Evolutionary conservation across 2,888 invertebrate genomes (phyloP).

Genomic region (Diaphora mendica): DNA sequence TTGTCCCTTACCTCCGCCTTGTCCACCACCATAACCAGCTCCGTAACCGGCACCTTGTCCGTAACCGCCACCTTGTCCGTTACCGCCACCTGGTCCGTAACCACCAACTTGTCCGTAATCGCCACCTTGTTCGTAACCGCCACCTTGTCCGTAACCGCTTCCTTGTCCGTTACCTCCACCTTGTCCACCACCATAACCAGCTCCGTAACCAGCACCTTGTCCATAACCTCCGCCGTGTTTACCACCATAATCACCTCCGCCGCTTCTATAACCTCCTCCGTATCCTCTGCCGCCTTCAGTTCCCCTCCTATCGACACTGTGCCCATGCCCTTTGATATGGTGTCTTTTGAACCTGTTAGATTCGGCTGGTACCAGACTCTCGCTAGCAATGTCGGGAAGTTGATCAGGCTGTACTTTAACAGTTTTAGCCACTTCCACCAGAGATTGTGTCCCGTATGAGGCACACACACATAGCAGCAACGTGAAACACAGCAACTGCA

Average conservation of each 20-base stretch:
- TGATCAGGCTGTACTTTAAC: background rate
- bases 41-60: background rate
- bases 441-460: background rate
- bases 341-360: background rate
- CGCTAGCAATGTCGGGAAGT: background rate
- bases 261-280: background rate
- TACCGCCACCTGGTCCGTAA: background rate
- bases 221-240: background rate
- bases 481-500: background rate
- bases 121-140: background rate
- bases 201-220: background rate
- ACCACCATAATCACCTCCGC: no score
- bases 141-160: background rate
- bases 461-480: background rate
- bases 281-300: no score
- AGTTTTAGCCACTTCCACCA: background rate
- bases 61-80: background rate
- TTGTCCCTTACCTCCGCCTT: background rate
- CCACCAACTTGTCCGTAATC: background rate
- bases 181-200: background rate
- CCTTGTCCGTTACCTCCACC: background rate
- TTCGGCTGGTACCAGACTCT: background rate
- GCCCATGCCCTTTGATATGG: background rate
- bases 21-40: background rate
- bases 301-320: background rate